A percentile compares a stretch with the other conserved stretches of the same genome.
phyloP scores from a whole-genome alignment of 2,888 invertebrate genomes.

The Parelbella ahira region DNA sequence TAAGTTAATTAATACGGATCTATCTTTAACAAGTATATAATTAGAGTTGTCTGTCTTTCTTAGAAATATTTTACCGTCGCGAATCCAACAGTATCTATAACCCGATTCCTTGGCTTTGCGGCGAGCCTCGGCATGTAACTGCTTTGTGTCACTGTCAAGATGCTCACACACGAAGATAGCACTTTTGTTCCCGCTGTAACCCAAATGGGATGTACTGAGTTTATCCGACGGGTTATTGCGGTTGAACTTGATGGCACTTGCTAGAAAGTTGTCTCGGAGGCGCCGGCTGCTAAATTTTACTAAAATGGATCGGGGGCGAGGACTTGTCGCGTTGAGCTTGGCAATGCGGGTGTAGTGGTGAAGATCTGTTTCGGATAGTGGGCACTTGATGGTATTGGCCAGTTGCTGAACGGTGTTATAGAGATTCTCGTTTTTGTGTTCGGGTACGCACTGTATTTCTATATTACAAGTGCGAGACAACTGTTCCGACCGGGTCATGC shows the following conservation, averaged over 20 bases:
- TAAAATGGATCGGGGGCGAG: conserved; percentile 1
- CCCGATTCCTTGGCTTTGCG: background rate
- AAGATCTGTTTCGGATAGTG: background rate
- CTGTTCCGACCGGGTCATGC: conserved; percentile 24
- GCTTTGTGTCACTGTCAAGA: background rate
- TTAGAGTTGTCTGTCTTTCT: conserved; percentile 1
- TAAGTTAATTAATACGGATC: background rate
- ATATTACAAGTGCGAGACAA: conserved; percentile 28
- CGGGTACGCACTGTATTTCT: conserved; percentile 32
- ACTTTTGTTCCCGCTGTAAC: background rate
- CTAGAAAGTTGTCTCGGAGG: background rate
- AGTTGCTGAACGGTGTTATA: conserved; percentile 29
- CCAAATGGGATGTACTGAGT: background rate
- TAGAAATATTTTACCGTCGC: conserved; percentile 1
- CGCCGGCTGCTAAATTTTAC: conserved; percentile 1
- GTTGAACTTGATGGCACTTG: background rate
- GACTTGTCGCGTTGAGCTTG: conserved; percentile 2
- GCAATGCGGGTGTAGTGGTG: conserved; percentile 1
- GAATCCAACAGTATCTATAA: conserved; percentile 1
- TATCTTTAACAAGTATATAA: background rate
- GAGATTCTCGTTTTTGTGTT: conserved; percentile 31
- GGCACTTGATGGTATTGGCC: conserved; percentile 24
- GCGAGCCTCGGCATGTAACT: conserved; percentile 1
- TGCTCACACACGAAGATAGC: conserved; percentile 3
- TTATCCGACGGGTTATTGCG: background rate